phyloP scores from a whole-genome alignment of 64 coral and sea anemone species.

The Anthopleura sola region DNA sequence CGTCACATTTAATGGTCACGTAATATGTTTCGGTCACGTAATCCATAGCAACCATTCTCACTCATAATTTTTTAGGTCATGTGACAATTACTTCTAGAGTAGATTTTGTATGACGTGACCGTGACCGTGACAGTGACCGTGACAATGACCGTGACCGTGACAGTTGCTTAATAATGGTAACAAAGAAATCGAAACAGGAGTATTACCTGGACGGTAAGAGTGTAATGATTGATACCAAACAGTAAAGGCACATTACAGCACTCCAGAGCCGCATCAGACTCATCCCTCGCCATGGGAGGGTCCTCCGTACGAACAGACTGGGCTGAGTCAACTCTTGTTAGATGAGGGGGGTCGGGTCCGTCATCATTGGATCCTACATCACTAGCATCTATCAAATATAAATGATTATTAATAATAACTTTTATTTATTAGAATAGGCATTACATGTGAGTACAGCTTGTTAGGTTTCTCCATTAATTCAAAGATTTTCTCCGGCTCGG shows the following conservation, averaged over 20 bases:
- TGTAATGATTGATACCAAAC: constrained; percentile 73
- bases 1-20: background rate
- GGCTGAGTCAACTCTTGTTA: constrained; percentile 16
- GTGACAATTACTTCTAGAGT: background rate
- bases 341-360: background rate
- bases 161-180: no score
- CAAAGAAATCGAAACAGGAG: no score
- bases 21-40: background rate
- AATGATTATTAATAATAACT: no score
- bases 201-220: constrained; percentile 72
- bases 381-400: background rate
- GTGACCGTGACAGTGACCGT: no score
- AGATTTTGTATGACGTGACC: no score
- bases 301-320: constrained; percentile 64
- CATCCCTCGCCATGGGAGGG: constrained; percentile 35
- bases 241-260: constrained; percentile 74
- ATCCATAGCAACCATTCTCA: background rate
- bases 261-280: constrained; percentile 48
- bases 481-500: no score
- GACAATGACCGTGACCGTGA: no score
- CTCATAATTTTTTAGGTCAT: no score
- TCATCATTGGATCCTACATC: constrained; percentile 6
- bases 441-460: no score
- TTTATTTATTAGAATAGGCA: no score
- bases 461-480: no score